Evolutionary conservation across 2,797 vertebrate genomes (phyloP).

Genomic region (Smutsia temminckii): DNA sequence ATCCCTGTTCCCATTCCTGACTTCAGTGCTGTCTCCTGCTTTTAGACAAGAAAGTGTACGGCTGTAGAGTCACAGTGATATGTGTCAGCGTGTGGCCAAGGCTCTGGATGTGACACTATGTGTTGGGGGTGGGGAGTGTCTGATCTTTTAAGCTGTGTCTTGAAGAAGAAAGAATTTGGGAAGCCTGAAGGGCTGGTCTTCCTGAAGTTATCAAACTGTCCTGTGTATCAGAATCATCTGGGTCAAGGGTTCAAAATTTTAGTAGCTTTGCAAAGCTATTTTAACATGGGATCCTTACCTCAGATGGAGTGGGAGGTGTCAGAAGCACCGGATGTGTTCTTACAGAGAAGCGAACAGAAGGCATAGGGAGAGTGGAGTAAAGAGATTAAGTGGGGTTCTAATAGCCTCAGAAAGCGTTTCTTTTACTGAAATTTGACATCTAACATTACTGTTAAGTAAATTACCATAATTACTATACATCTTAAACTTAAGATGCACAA

Average conservation of each 20-base stretch:
- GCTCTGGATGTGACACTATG: neutral
- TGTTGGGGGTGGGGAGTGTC: neutral
- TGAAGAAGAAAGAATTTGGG: neutral
- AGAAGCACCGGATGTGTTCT: neutral
- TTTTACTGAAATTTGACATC: neutral
- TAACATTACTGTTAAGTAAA: neutral
- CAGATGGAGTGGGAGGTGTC: rapidly evolving
- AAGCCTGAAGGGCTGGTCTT: neutral
- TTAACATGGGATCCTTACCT: neutral
- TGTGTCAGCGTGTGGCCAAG: rapidly evolving
- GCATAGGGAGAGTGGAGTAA: too few relatives aligned
- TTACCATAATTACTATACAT: too few relatives aligned
- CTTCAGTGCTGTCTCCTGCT: neutral
- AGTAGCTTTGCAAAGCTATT: neutral
- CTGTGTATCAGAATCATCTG: neutral
- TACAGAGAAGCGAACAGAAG: neutral
- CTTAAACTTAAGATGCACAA: neutral
- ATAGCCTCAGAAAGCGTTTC: neutral
- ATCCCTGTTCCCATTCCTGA: neutral
- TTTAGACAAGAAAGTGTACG: neutral
- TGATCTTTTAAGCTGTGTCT: neutral
- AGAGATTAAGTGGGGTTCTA: neutral
- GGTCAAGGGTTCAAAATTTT: neutral
- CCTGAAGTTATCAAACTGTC: neutral
- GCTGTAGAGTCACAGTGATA: neutral